Percentiles rank a stretch among this genome's conserved stretches.
phyloP scores from a whole-genome alignment of 2,888 invertebrate species.

The Zygogramma bicolorata region DNA sequence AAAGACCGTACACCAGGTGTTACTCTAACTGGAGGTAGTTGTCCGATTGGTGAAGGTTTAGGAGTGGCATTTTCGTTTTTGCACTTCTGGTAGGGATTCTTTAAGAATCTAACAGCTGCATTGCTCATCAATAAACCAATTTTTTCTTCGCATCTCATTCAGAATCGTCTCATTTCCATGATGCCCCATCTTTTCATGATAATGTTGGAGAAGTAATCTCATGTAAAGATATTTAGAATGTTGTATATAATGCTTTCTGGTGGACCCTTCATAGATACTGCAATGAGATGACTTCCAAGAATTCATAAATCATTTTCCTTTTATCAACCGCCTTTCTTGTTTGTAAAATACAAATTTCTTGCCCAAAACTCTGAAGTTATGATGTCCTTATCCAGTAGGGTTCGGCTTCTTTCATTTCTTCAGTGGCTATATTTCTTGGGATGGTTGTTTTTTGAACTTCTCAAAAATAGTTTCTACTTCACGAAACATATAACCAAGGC shows the following conservation, averaged over 20 bases:
- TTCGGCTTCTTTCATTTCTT: neutral
- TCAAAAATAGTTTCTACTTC: neutral
- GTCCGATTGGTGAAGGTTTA: too few species aligned
- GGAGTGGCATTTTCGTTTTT: too few species aligned
- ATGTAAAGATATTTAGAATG: neutral
- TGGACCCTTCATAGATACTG: neutral
- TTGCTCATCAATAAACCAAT: slow-evolving; percentile 29
- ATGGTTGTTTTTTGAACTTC: neutral
- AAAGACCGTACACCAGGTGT: too few species aligned
- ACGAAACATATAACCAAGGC: neutral
- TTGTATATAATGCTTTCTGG: neutral
- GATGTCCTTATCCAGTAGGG: neutral
- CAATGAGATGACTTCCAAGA: slow-evolving; percentile 5
- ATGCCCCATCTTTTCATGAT: slow-evolving; percentile 5
- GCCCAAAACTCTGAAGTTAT: neutral
- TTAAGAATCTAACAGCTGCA: slow-evolving; percentile 8
- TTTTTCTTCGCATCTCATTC: slow-evolving; percentile 22
- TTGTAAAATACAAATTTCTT: neutral
- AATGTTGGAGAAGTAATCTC: neutral
- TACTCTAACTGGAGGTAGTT: too few species aligned
- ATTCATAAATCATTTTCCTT: neutral
- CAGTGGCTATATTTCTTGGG: neutral
- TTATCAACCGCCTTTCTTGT: neutral
- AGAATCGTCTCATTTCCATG: slow-evolving; percentile 13
- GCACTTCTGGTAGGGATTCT: neutral